Conservation (phyloP, 2,113 vertebrate genomes). For the Cariama cristata region DNA sequence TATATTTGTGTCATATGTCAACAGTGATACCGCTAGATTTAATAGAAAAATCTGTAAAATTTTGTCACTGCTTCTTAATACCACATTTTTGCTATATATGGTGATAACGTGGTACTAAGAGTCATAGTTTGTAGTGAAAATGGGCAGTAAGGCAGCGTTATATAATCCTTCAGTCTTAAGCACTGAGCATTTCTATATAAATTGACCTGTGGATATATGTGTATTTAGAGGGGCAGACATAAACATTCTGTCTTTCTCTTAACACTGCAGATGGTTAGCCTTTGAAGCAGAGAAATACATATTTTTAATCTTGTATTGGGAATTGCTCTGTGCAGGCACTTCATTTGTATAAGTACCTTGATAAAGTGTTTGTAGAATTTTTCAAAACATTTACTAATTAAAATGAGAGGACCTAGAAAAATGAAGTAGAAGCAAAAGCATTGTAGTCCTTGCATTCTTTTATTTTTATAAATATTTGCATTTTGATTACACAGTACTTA, state of each 20-base stretch:
- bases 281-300: background rate
- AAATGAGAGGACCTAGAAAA: conserved; percentile 55
- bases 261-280: background rate
- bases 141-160: background rate
- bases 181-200: background rate
- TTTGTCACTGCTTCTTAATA: background rate
- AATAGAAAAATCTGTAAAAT: background rate
- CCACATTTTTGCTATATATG: background rate
- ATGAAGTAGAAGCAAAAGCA: conserved; percentile 47
- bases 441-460: conserved; percentile 26
- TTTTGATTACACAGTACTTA: conserved; percentile 63
- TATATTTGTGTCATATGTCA: background rate
- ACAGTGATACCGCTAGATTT: background rate
- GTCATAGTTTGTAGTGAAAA: background rate
- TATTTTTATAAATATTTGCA: conserved; percentile 74
- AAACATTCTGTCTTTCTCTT: background rate
- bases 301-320: conserved; percentile 18
- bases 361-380: conserved; percentile 63
- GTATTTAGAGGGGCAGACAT: background rate
- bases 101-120: background rate
- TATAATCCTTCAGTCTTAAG: background rate
- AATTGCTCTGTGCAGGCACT: conserved; percentile 10
- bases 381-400: conserved; percentile 67
- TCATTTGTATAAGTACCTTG: conserved; percentile 50
- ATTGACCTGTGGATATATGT: background rate